phyloP scores from a whole-genome alignment of 2,113 vertebrate species.

The Typhlomys cinereus region DNA sequence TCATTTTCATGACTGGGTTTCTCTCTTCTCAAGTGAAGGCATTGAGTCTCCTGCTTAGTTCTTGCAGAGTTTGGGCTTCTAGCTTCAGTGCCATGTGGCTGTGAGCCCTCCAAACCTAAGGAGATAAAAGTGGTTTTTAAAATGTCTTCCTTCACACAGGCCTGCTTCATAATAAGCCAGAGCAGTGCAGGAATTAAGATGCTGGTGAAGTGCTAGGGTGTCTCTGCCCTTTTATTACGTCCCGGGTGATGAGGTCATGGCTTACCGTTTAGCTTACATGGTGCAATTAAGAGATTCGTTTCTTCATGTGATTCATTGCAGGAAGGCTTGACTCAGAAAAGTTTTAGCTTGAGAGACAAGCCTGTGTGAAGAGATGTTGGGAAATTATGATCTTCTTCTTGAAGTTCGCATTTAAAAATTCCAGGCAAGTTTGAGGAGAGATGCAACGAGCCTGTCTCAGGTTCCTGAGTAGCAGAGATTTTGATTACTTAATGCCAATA shows the following conservation, averaged over 20 bases:
- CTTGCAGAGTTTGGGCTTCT: background rate
- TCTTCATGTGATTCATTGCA: slow-evolving; percentile 78
- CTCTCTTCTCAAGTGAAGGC: slow-evolving; percentile 45
- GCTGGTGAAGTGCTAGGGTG: slow-evolving; percentile 72
- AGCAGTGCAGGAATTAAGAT: slow-evolving; percentile 69
- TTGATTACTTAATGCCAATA: slow-evolving; percentile 61
- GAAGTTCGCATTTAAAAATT: slow-evolving; percentile 46
- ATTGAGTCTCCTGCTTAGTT: background rate
- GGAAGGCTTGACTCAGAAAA: slow-evolving; percentile 72
- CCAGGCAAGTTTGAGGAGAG: slow-evolving; percentile 46
- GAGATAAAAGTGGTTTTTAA: slow-evolving; percentile 66
- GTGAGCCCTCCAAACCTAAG: slow-evolving; percentile 42
- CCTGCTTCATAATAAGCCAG: slow-evolving; percentile 67
- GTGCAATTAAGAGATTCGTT: slow-evolving; percentile 81
- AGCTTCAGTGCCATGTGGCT: background rate
- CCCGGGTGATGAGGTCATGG: slow-evolving; percentile 76
- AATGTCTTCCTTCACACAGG: slow-evolving; percentile 42
- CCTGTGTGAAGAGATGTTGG: slow-evolving; percentile 51
- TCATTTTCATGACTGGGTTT: slow-evolving; percentile 24
- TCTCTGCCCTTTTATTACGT: slow-evolving; percentile 78
- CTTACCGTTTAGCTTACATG: slow-evolving; percentile 79
- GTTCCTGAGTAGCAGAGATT: slow-evolving; percentile 56
- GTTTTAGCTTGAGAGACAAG: slow-evolving; percentile 71
- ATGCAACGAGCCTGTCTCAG: slow-evolving; percentile 50
- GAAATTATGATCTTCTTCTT: slow-evolving; percentile 69